phyloP scores from a whole-genome alignment of 30 jellyfish, hydroid and myxozoan species.

The Aurelia sp. region DNA sequence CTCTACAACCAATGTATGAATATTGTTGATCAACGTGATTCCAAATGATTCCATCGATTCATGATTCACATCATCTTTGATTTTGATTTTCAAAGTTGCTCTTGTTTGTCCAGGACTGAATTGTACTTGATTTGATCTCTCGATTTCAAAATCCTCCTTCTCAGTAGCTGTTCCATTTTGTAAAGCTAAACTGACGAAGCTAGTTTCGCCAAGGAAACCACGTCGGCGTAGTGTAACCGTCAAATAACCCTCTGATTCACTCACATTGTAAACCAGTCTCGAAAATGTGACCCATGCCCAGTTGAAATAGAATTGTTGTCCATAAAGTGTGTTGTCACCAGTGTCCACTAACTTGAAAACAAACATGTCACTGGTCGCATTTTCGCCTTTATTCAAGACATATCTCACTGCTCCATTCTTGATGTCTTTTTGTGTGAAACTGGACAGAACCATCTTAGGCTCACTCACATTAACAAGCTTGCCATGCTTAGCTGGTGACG shows the following conservation, averaged over 20 bases:
- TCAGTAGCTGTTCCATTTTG: slow-evolving; percentile 76
- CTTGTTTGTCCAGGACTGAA: slow-evolving; percentile 87
- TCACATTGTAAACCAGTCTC: slow-evolving; percentile 55
- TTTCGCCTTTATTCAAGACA: slow-evolving; percentile 56
- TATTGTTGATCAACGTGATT: slow-evolving; percentile 43
- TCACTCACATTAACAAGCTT: slow-evolving; percentile 55
- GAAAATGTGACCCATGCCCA: slow-evolving; percentile 93
- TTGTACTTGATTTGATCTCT: slow-evolving; percentile 72
- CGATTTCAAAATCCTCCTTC: slow-evolving; percentile 59
- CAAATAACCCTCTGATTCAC: slow-evolving; percentile 81
- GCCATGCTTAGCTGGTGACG: slow-evolving; percentile 86
- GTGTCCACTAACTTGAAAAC: slow-evolving; percentile 80
- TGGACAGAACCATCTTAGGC: slow-evolving; percentile 31
- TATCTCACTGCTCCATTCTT: slow-evolving; percentile 60
- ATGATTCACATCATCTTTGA: slow-evolving; percentile 69
- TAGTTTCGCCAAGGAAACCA: slow-evolving; percentile 86
- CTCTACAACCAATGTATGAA: slow-evolving; percentile 65
- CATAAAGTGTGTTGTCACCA: slow-evolving; percentile 72
- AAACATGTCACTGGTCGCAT: slow-evolving; percentile 87
- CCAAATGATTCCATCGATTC: slow-evolving; percentile 72
- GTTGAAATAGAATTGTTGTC: slow-evolving; percentile 80
- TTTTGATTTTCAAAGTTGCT: slow-evolving; percentile 63
- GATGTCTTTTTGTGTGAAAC: slow-evolving; percentile 83
- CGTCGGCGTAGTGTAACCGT: slow-evolving; percentile 64
- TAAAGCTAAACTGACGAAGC: slow-evolving; percentile 70